Base-by-base conservation (phyloP, 64 coral and sea anemone genomes). In the Platygyra sinensis region DNA sequence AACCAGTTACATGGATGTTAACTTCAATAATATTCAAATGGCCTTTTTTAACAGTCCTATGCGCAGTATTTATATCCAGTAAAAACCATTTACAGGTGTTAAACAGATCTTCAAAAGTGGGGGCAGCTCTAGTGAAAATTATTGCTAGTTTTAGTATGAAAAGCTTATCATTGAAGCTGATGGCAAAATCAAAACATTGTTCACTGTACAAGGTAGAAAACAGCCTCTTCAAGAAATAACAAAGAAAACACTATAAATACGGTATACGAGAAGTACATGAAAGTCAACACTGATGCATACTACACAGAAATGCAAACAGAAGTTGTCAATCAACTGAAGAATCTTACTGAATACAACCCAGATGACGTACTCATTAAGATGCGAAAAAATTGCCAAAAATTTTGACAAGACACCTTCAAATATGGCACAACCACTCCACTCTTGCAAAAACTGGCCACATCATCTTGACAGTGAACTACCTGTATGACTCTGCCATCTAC, bases 361-460 rank as follows among this genome's bases (percentile, higher is more conserved):
- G 36, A 59, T 31, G 87, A 89, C 22, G 59, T 52, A 30, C 60
- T 89, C 11, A 72, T 30, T 9, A 38, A 31, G 15, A 89, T 89
- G 88, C 62, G 60, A 46, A 42, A 1, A 63, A 80, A 67, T 52
- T 80, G 13, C 78, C 69, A 17, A 29, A 38, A 14, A 36, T 89
- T 3, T 54, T 60, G 4, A n/a, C 74, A 10, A 33, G 88, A 67
- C 74, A 89, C 42, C 32, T 89, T 13, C 22, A 72, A 28, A 76
- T 89, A 24, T 89, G 87, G 74, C 87, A 89, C 79, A 74, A 89
- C 59, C 74, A 77, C 25, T 89, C 74, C 2, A 89, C 87, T n/a
- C 74, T 89, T 20, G 88, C 88, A 16, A 89, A 80, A n/a, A 75
- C 77, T 89, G 76, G 88, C 17, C 77, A 89, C 88, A 39, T 89